Percentiles rank a stretch among this genome's conserved stretches.
Conservation (phyloP, 2,113 vertebrate species). For the Serinus canaria region DNA sequence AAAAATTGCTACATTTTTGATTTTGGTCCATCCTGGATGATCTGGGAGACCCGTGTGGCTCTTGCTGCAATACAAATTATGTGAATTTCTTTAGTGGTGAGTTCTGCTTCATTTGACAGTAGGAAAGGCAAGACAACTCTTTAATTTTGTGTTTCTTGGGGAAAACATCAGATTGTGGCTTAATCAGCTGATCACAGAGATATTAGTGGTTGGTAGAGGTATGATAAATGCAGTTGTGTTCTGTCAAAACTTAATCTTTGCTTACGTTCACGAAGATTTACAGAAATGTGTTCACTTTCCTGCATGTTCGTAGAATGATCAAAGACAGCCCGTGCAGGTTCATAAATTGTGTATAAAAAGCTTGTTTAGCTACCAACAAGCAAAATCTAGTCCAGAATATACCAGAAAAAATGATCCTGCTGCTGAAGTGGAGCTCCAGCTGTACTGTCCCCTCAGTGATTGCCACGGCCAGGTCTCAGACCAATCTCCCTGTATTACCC, state of each 20-base stretch:
- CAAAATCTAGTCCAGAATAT: neutral
- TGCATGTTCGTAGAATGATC: fast-evolving
- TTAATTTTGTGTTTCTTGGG: neutral
- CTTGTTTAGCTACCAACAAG: neutral
- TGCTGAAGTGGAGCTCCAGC: neutral
- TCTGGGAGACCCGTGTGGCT: neutral
- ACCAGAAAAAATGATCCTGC: neutral
- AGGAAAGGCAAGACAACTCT: neutral
- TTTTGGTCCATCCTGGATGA: neutral
- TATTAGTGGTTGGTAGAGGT: neutral
- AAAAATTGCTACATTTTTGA: neutral
- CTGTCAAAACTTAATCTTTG: neutral
- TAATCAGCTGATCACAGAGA: neutral
- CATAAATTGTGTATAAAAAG: neutral
- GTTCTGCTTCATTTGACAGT: neutral
- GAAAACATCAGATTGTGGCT: neutral
- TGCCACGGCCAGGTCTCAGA: neutral
- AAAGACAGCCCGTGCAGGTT: neutral
- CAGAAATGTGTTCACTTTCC: neutral
- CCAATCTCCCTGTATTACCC: neutral
- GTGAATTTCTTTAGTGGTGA: neutral
- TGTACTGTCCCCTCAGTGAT: neutral
- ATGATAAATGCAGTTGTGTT: neutral
- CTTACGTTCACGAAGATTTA: neutral
- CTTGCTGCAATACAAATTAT: neutral